These are phyloP conservation scores for Struthio camelus DNA, from an alignment of 2,113 vertebrate genomes.

Conservation along the genomic window DNA sequence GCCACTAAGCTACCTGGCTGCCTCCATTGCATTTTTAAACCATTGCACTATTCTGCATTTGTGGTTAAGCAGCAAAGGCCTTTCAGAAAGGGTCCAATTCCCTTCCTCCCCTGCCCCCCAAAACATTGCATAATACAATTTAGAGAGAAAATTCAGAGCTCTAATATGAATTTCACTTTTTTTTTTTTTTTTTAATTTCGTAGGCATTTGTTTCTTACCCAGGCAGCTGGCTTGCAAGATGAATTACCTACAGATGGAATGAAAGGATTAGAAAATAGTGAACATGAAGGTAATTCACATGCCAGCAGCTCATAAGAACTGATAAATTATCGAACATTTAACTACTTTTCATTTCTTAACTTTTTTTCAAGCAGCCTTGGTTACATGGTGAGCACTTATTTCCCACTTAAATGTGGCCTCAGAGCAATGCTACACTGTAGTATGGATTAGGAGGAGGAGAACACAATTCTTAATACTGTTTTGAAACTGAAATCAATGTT, in stretches of 20 bases:
- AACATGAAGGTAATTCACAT: conserved; percentile 38
- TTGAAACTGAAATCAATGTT: not conserved
- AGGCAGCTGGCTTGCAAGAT: conserved; percentile 34
- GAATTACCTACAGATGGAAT: not conserved
- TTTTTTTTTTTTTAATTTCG: not conserved
- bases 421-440: not conserved
- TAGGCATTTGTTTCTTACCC: conserved; percentile 70
- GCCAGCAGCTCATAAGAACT: not conserved
- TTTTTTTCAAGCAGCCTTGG: not conserved
- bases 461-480: not conserved
- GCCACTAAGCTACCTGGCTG: conserved; percentile 63
- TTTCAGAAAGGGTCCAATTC: not conserved
- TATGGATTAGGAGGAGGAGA: not conserved
- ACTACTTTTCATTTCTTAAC: not conserved
- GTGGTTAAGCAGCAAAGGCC: not conserved
- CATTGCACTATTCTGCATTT: not conserved
- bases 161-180: not conserved
- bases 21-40: conserved; percentile 29
- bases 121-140: not conserved
- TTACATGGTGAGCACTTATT: not conserved
- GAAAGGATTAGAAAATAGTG: not conserved
- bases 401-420: not conserved
- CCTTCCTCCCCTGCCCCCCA: not conserved
- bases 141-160: not conserved
- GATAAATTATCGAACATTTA: not conserved